These are phyloP conservation scores for Nasua narica DNA, from an alignment of 2,797 vertebrate species.

Conservation along the genomic window DNA sequence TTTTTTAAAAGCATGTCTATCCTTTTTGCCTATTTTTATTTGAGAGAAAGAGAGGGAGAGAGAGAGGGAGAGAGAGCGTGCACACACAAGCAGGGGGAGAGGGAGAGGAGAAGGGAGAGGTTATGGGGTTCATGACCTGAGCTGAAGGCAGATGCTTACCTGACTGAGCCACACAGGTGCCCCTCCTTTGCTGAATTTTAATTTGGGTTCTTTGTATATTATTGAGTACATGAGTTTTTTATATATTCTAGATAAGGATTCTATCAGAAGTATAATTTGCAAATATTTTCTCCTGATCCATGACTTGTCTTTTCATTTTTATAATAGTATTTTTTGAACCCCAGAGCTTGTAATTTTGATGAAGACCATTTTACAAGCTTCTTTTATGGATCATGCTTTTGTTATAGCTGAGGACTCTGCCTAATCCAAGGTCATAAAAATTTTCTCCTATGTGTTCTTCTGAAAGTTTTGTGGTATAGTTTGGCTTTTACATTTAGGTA, in stretches of 20 bases:
- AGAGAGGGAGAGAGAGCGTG: neutral
- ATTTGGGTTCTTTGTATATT: neutral
- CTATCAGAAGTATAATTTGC: neutral
- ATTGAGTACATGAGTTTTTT: neutral
- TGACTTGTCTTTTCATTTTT: slow-evolving; percentile 12
- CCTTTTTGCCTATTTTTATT: neutral
- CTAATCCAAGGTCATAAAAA: neutral
- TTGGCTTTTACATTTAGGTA: neutral
- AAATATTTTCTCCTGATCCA: neutral
- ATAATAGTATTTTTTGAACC: neutral
- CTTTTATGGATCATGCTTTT: neutral
- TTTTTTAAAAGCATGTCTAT: neutral
- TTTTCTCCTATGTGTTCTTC: neutral
- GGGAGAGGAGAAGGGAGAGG: neutral
- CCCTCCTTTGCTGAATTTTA: neutral
- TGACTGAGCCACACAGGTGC: neutral
- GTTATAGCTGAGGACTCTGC: neutral
- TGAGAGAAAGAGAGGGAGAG: too few species aligned
- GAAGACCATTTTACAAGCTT: neutral
- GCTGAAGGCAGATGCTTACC: neutral
- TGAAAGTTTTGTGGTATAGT: neutral
- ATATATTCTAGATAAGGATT: neutral
- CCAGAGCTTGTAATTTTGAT: neutral
- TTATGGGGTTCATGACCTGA: neutral
- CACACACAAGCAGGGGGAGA: neutral